Evolutionary conservation across 1,140 invertebrate genomes (phyloP), one percentile per base, ranked within the genome.

Genomic region (Antheraea pernyi): DNA sequence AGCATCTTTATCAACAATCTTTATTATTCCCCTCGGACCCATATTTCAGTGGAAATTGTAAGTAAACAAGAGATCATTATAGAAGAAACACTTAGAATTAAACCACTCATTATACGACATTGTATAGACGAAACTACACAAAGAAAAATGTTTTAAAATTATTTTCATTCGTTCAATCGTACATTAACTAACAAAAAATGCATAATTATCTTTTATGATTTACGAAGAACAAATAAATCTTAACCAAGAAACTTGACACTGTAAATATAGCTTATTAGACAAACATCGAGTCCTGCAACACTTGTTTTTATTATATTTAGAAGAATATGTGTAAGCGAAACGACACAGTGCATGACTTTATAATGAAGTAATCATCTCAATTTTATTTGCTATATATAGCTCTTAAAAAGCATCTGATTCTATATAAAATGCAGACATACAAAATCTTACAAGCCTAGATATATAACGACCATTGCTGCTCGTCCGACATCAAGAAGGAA

Each of bases 21-120:
- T 72, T 72, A 76, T 60, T n/a, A 59, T 71, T 74, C 74, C 69
- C 72, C 73, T 78, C 5, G 13, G 61, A 77, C 73, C 84, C 84
- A 73, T 86, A 89, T 91, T 91, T 79, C 89, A 90, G 86, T 46
- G 82, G 83, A 91, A 91, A 91, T 89, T 92, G 89, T 91, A 91
- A 92, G 77, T 82, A 89, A 91, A 91, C 82, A 80, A 80, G 88
- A 88, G 85, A 90, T 89, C 87, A 87, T 86, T 69, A 74, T 73
- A 81, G 69, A 80, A 85, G 82, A 85, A 82, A 87, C 63, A 79
- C 82, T 78, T 82, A 81, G 58, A 59, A 86, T 78, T 84, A 78
- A 81, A 86, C 80, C 81, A 86, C 84, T 87, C 81, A 78, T 61
- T 36, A 61, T 19, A 22, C 1, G 79, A 82, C 66, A 76, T 78